These are phyloP conservation scores for Xyliphius kryptos DNA, from an alignment of 2,113 vertebrate genomes.

Conservation along the genomic window DNA sequence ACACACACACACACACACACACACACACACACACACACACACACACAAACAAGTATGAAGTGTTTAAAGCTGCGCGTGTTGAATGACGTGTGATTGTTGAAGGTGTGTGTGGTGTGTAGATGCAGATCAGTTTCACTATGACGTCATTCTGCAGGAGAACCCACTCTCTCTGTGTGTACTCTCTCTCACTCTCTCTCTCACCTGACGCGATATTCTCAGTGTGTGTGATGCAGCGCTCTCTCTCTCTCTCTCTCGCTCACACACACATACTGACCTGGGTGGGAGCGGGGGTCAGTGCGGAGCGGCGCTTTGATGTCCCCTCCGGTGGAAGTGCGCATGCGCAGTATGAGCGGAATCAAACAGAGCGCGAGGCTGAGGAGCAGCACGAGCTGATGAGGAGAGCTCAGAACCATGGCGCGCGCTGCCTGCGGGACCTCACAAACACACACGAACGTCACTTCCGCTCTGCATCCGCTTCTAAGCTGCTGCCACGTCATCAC, in stretches of 20 bases:
- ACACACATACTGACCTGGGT: background rate
- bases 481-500: background rate
- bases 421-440: background rate
- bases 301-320: background rate
- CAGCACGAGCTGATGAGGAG: conserved; percentile 30
- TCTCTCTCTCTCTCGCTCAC: too few species aligned
- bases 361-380: conserved; percentile 27
- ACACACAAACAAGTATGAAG: too few species aligned
- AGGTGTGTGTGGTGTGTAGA: too few species aligned
- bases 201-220: too few species aligned
- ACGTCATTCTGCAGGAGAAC: too few species aligned
- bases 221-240: too few species aligned
- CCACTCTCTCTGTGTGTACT: background rate
- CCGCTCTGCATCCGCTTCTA: too few species aligned
- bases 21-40: background rate
- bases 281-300: background rate
- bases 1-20: background rate
- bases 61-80: too few species aligned
- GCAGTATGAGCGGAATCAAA: conserved; percentile 22
- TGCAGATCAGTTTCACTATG: too few species aligned
- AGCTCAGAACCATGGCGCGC: conserved; percentile 21
- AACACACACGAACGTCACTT: background rate
- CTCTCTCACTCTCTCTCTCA: too few species aligned
- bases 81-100: too few species aligned
- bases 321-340: background rate